Evolutionary conservation across 2,797 vertebrate species (phyloP).

Genomic region (Cuculus canorus): DNA sequence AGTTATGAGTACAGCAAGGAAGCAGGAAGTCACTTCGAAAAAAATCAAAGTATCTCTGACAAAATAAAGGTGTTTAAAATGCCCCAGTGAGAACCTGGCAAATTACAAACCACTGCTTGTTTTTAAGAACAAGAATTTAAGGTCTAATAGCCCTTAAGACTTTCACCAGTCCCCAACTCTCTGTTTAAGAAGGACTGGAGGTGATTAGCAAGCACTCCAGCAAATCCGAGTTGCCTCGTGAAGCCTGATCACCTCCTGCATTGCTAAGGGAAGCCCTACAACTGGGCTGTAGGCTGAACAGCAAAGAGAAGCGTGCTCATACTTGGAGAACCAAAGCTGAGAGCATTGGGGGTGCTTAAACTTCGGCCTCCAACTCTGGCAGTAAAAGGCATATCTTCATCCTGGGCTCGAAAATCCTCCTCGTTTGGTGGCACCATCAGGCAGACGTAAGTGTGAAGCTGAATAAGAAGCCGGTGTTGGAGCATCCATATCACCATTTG

Average conservation of each 20-base stretch:
- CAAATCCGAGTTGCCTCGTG: not conserved
- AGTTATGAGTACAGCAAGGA: not conserved
- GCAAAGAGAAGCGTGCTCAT: constrained; percentile 47
- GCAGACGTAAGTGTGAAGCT: constrained; percentile 96
- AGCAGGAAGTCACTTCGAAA: not conserved
- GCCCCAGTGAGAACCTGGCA: not conserved
- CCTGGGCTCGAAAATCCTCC: constrained; percentile 83
- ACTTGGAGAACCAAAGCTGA: constrained; percentile 98
- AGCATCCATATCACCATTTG: constrained; percentile 99
- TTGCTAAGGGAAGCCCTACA: not conserved
- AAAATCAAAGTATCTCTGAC: not conserved
- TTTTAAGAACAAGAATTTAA: not conserved
- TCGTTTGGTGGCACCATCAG: constrained; percentile 89
- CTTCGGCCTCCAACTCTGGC: constrained; percentile 88
- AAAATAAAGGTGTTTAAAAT: not conserved
- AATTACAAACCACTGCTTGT: not conserved
- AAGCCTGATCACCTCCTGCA: not conserved
- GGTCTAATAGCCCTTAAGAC: not conserved
- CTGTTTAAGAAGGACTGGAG: not conserved
- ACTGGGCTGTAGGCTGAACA: not conserved
- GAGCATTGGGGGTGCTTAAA: constrained; percentile 93
- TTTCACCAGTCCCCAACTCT: not conserved
- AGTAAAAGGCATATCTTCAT: constrained; percentile 85
- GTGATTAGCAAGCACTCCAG: not conserved
- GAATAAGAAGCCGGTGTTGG: constrained; percentile 91